Conservation (phyloP, 2,797 vertebrate species). For the Peromyscus nudipes region DNA sequence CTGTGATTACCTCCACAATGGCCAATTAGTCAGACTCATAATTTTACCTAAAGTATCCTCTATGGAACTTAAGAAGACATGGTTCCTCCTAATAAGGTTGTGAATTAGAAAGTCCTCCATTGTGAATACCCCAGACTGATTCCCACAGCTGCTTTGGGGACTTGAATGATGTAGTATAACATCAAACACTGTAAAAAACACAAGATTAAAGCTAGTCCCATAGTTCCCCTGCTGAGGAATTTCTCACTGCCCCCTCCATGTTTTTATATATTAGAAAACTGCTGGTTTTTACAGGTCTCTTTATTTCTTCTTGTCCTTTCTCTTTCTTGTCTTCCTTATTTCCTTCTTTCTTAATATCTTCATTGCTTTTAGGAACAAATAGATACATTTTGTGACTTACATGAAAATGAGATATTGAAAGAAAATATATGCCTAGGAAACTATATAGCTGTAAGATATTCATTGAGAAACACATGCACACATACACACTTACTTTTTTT, state of each 20-base stretch:
- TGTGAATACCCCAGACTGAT: background rate
- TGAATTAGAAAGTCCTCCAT: background rate
- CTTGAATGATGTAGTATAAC: background rate
- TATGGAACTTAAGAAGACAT: background rate
- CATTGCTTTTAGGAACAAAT: background rate
- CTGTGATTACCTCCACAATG: background rate
- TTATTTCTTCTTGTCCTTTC: background rate
- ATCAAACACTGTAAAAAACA: background rate
- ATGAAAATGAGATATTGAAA: background rate
- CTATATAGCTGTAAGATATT: background rate
- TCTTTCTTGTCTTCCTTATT: background rate
- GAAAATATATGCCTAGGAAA: background rate
- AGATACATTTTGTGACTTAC: background rate
- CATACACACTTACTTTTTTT: no score
- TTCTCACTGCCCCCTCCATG: background rate
- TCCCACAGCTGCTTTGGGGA: background rate
- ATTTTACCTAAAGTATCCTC: background rate
- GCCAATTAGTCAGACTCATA: background rate
- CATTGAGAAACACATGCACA: background rate
- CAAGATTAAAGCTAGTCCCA: background rate
- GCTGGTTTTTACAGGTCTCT: background rate
- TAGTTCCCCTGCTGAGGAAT: background rate
- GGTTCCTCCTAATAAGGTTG: background rate
- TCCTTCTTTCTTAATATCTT: background rate
- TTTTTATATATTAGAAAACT: background rate